Conservation (phyloP, 92 coral and sea anemone species). For the Zoanthus solanderi region DNA sequence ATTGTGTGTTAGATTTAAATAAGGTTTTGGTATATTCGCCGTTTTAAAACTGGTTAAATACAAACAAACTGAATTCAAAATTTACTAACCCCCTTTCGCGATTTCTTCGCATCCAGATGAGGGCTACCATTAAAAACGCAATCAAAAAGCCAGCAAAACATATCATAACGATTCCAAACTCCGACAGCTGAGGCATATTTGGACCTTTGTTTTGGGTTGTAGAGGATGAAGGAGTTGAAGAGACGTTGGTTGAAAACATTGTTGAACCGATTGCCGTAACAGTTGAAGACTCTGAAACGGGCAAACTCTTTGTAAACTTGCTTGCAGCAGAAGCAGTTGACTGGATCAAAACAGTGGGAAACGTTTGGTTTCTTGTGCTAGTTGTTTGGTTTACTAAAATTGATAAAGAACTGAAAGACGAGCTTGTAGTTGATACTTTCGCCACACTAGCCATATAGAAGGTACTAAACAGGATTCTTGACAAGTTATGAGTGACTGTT, state of each 20-base stretch:
- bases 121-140: slow-evolving; percentile 9
- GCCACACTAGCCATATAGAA: not conserved
- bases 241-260: not conserved
- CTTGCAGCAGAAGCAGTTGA: not conserved
- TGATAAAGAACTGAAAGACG: not conserved
- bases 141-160: slow-evolving; percentile 27
- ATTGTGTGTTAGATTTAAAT: not conserved
- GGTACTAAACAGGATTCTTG: slow-evolving; percentile 3
- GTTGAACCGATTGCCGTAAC: not conserved
- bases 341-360: not conserved
- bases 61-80: slow-evolving; percentile 9
- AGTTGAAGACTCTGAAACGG: not conserved
- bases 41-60: not conserved
- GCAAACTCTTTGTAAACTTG: not conserved
- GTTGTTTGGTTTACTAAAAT: slow-evolving; percentile 7
- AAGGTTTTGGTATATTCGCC: not conserved
- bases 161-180: slow-evolving; percentile 32
- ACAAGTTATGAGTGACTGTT: slow-evolving; percentile 28
- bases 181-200: not conserved
- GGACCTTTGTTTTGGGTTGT: not conserved
- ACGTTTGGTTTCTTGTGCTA: slow-evolving; percentile 8
- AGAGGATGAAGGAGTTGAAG: slow-evolving; percentile 15
- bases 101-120: slow-evolving; percentile 38
- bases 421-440: slow-evolving; percentile 4
- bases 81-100: slow-evolving; percentile 36